Base-by-base conservation (phyloP, 2,797 vertebrate species). In the Danio choprae region DNA sequence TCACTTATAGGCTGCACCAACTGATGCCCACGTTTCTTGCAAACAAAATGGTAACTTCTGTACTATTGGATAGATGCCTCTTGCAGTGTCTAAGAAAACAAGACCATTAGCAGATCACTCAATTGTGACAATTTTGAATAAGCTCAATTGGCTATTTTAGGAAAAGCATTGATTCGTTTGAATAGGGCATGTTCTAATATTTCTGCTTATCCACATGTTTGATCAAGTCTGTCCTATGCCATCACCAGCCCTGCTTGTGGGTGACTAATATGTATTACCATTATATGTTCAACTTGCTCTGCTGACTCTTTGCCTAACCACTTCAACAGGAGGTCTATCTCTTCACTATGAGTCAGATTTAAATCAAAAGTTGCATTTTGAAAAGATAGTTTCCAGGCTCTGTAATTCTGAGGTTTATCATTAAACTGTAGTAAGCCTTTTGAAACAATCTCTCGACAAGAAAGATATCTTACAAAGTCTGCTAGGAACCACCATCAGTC, bases 261-360 rank as follows among this genome's bases (percentile, higher is more conserved):
- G 4, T 16, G 56, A 6, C 84, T 81, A 8, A 87, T 79, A 12
- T 86, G 81, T 46, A 87, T 69, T 11, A 80, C 63, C 71, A 84
- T 85, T 50, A 88, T 85, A 6, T 78, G 65, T 15, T 85, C 53
- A 0, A 85, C 46, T 20, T 89, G 86, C 10, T 87, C 85, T 41
- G 80, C 74, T 11, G 85, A 87, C 11, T 84, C 82, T 7, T 83
- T 88, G 0, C 84, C 81, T 1, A 86, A 75, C 83, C 86, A 87
- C 41, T 89, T 89, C 0, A 81, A 1, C 13, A 89, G 4, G 15
- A 86, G 36, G 15, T 82, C 63, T 44, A 86, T 75, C 15, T 81
- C 79, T 18, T 87, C 84, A 63, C 71, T 81, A 1, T 46, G 1
- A 41, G 71, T 36, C 15, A 85, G 48, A 36, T 78, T 48, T 48